Evolutionary conservation across 2,888 invertebrate genomes (phyloP), one percentile per base, ranked within the genome.

Genomic region (Tachina lurida): DNA sequence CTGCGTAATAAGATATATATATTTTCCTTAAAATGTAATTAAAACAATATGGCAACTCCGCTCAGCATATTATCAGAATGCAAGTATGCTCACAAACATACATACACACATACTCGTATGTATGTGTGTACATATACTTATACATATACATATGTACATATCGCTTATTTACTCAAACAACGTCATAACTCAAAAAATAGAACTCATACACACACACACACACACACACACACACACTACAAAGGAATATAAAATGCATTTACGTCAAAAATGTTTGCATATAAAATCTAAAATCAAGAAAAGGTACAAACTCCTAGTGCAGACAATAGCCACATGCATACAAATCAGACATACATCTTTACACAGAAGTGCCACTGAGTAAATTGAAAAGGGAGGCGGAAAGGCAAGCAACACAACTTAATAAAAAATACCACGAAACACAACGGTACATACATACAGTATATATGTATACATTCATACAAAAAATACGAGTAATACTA

Each of bases 191-290:
- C 22, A 31, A 31, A 31, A 31, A 31, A 31, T 31, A 31, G 3
- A 22, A 76, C 68, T 22, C 52, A 3, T 31, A 31, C 3, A 22
- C 1, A 22, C 3, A 22, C 3, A 22, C 4, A 39, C 3, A 67
- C n/a, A 47, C 63, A 17, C 22, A 47, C 8, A 58, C 41, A 76
- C 5, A 49, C 17, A 56, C 31, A 43, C 49, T 43, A 79, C 68
- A 67, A 68, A 79, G 47, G 31, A 75, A 54, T 73, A 79, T 78
- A 71, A 65, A 79, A 75, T 87, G 88, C 87, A 88, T 77, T 87
- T 87, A 87, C 79, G 76, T 75, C 79, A 81, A 88, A 88, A 88
- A 89, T 90, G 88, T 89, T 89, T 89, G 88, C 88, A 88, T 88
- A 88, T 87, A 87, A 88, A 89, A 88, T 89, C 87, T 87, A 84